Percentiles rank a stretch among this genome's conserved stretches.
Evolutionary conservation across 2,888 invertebrate genomes (phyloP).

Genomic region (Magallana nippona): DNA sequence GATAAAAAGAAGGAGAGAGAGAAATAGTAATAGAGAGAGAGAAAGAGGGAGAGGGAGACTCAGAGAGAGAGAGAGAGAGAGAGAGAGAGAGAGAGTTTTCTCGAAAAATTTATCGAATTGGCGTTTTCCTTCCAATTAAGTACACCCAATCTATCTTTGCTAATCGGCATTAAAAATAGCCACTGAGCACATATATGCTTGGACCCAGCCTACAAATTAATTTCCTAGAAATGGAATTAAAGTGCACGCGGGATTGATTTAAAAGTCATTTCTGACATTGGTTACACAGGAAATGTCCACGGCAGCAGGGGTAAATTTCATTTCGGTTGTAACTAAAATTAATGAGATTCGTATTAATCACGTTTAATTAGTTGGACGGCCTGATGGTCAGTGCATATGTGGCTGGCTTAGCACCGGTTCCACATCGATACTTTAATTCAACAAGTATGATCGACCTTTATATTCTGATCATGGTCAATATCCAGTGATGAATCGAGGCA

Average conservation of each 20-base stretch:
- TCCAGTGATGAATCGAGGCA: neutral
- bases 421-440: slow-evolving; percentile 30
- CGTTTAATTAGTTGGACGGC: slow-evolving; percentile 16
- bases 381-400: slow-evolving; percentile 13
- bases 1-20: neutral
- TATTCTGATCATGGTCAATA: neutral
- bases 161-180: slow-evolving; percentile 30
- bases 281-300: slow-evolving; percentile 30
- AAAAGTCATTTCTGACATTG: slow-evolving; percentile 33
- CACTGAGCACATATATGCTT: slow-evolving; percentile 4
- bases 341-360: slow-evolving; percentile 31
- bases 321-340: slow-evolving; percentile 35
- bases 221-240: slow-evolving; percentile 35
- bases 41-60: neutral
- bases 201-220: slow-evolving; percentile 30
- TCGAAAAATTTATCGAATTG: neutral
- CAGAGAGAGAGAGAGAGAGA: neutral
- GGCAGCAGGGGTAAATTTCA: slow-evolving; percentile 19
- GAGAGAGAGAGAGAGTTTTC: neutral
- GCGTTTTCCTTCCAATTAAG: neutral
- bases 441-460: slow-evolving; percentile 11
- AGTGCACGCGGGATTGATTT: slow-evolving; percentile 33
- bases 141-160: slow-evolving; percentile 11
- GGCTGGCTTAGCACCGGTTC: neutral
- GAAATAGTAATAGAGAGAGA: neutral